A percentile compares a stretch with the other conserved stretches of the same genome.
phyloP scores from a whole-genome alignment of 2,113 vertebrate genomes.

The Scartelaos histophorus region DNA sequence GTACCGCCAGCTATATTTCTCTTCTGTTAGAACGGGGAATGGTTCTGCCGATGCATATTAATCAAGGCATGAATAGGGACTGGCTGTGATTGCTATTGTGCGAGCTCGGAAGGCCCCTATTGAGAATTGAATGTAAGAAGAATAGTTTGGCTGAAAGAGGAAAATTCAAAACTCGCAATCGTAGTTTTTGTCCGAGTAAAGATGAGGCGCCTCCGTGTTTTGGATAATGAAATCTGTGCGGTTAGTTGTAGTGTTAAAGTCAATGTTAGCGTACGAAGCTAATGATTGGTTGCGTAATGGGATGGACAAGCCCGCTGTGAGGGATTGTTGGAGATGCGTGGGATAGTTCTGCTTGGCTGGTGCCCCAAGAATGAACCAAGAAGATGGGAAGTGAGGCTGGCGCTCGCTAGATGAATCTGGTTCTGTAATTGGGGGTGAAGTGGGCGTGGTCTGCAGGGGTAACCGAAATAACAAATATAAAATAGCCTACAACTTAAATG shows the following conservation, averaged over 20 bases:
- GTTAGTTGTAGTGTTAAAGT: background rate
- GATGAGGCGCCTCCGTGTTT: background rate
- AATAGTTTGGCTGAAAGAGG: background rate
- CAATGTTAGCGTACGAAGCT: background rate
- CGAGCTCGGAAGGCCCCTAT: slow-evolving; percentile 1
- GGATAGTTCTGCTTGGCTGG: background rate
- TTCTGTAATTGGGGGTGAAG: too few species aligned
- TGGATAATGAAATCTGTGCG: background rate
- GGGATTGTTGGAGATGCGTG: background rate
- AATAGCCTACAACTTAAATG: too few species aligned
- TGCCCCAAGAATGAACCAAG: background rate
- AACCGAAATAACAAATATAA: too few species aligned
- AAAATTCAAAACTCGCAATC: background rate
- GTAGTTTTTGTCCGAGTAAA: background rate
- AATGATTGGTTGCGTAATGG: background rate
- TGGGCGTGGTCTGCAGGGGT: too few species aligned
- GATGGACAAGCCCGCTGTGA: background rate
- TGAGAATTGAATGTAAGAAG: background rate
- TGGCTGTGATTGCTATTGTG: background rate
- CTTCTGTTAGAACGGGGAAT: background rate
- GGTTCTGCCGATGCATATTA: slow-evolving; percentile 2
- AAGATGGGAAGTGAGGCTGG: background rate
- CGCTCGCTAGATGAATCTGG: too few species aligned
- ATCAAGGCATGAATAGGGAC: background rate
- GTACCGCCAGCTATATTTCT: background rate